phyloP scores from a whole-genome alignment of 1,140 invertebrate species.

The Sipha flava region DNA sequence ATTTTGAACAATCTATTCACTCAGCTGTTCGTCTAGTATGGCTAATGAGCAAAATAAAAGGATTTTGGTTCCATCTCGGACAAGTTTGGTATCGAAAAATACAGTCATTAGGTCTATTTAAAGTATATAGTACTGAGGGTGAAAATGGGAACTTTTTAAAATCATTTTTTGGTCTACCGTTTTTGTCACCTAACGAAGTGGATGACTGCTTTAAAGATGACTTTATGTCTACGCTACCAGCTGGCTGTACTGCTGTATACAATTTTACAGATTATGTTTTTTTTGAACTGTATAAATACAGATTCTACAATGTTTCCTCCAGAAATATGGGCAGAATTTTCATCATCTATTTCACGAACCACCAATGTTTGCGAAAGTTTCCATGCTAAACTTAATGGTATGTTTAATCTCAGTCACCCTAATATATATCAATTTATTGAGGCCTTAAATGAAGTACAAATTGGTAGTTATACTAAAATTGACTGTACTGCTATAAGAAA shows the following conservation, averaged over 20 bases:
- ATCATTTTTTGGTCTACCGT: background rate
- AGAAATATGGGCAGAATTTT: background rate
- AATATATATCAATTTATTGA: background rate
- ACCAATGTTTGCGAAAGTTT: background rate
- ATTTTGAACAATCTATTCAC: background rate
- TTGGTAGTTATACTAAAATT: background rate
- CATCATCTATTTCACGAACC: background rate
- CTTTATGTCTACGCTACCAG: background rate
- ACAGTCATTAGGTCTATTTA: background rate
- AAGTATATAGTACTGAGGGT: background rate
- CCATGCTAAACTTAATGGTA: background rate
- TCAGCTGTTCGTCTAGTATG: background rate
- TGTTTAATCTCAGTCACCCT: background rate
- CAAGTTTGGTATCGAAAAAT: background rate
- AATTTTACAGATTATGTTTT: background rate
- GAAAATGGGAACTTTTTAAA: background rate
- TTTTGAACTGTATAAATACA: background rate
- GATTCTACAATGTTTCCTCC: background rate
- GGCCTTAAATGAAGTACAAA: background rate
- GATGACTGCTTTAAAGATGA: background rate
- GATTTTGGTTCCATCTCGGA: background rate
- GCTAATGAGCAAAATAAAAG: background rate
- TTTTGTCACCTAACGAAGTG: background rate
- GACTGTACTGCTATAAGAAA: no score
- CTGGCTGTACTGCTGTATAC: background rate